Conservation (phyloP, 2,888 invertebrate species). For the Habrosyne pyritoides region DNA sequence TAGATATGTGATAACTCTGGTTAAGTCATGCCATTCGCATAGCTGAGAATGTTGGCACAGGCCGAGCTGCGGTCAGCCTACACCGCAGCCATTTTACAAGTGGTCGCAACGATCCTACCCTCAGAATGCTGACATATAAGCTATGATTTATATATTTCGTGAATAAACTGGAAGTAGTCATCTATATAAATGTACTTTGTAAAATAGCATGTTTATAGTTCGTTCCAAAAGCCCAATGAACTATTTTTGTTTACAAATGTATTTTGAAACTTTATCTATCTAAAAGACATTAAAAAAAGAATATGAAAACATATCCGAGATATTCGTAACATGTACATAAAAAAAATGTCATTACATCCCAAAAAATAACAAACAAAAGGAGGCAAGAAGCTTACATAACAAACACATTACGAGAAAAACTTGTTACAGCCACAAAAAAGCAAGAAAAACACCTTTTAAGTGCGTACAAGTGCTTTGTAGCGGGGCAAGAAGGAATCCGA, state of each 20-base stretch:
- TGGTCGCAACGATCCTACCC: slow-evolving; percentile 50
- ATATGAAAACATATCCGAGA: too few species aligned
- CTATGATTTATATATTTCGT: slow-evolving; percentile 33
- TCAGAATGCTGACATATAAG: slow-evolving; percentile 41
- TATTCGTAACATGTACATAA: slow-evolving; percentile 16
- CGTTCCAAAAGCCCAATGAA: too few species aligned
- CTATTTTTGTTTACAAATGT: too few species aligned
- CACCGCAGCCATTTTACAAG: slow-evolving; percentile 60
- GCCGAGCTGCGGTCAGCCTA: slow-evolving; percentile 55
- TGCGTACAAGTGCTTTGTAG: slow-evolving; percentile 48
- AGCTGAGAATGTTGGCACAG: slow-evolving; percentile 54
- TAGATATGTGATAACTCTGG: slow-evolving; percentile 23
- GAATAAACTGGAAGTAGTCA: slow-evolving; percentile 12
- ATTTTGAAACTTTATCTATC: too few species aligned
- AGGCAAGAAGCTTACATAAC: slow-evolving; percentile 51
- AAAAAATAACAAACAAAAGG: slow-evolving; percentile 26
- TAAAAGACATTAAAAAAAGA: too few species aligned
- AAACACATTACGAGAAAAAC: slow-evolving; percentile 62
- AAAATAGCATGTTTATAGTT: background rate
- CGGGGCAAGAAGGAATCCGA: slow-evolving; percentile 35
- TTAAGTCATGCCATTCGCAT: slow-evolving; percentile 53
- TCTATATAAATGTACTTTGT: background rate
- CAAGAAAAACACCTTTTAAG: slow-evolving; percentile 50
- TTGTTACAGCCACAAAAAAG: slow-evolving; percentile 50
- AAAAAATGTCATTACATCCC: slow-evolving; percentile 21